Evolutionary conservation across 2,888 invertebrate species (phyloP), one percentile per base, ranked within the genome.

Genomic region (Thymelicus acteon): DNA sequence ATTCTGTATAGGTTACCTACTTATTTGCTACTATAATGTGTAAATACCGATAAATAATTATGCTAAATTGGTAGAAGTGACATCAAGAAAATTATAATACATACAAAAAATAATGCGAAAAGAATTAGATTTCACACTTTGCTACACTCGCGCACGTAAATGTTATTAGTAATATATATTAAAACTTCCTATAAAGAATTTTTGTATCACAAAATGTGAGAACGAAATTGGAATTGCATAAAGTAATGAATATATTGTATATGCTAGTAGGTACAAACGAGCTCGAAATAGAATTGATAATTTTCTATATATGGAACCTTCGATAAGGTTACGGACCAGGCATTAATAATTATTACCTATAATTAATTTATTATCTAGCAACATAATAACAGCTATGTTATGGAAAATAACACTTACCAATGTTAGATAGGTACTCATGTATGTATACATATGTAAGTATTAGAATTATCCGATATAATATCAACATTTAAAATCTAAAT

Each of bases 291-390:
- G 69, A 47, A 49, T 58, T 63, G 69, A 69, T 69, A 66, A 69
- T 69, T 62, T 63, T 69, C 69, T 69, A 69, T 69, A 58, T 63
- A 49, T 48, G 58, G 69, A 63, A 39, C 48, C 10, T 49, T 52
- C 40, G 60, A 67, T 67, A 48, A 49, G 19, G 57, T 69, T 62
- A 62, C 60, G 72, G 71, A 68, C 72, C 72, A 68, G 74, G 75
- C 78, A 77, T 75, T 73, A 81, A 80, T 73, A 81, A 80, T 82
- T 81, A 82, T 75, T 76, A 77, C 71, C 49, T 71, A 75, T 78
- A 81, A 82, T 82, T 84, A 82, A 84, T 85, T 82, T 79, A 64
- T 82, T 85, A 86, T 86, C 85, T 71, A 66, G 66, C 74, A 72
- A 70, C 65, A 77, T 78, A 78, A 78, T 77, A 57, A 31, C 3